phyloP scores from a whole-genome alignment of 1,140 invertebrate genomes.

The Atta texana region DNA sequence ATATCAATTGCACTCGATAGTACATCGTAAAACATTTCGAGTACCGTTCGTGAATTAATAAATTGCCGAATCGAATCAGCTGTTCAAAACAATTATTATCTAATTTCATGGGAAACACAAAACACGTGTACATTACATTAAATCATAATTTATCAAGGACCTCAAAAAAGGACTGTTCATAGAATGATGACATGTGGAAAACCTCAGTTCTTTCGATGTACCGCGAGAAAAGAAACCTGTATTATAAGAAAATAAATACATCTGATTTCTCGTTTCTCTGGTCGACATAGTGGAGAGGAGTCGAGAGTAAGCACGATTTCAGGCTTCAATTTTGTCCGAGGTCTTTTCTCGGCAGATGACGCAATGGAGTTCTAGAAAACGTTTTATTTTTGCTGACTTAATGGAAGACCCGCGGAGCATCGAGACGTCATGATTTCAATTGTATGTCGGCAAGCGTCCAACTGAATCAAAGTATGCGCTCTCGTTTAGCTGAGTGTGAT shows the following conservation, averaged over 20 bases:
- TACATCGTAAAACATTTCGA: not conserved
- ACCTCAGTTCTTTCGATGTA: not conserved
- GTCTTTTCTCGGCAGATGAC: conserved; percentile 2
- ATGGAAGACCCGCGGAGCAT: not conserved
- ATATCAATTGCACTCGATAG: not conserved
- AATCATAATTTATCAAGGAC: not conserved
- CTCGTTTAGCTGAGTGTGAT: not conserved
- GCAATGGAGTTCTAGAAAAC: not conserved
- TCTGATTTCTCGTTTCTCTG: not conserved
- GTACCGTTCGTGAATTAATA: conserved; percentile 2
- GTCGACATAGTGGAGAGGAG: not conserved
- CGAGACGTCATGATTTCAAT: not conserved
- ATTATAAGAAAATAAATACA: no score
- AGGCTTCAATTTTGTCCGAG: not conserved
- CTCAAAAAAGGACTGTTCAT: not conserved
- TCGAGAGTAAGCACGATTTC: not conserved
- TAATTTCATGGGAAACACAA: not conserved
- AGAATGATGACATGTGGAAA: not conserved
- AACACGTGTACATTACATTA: not conserved
- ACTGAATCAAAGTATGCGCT: not conserved
- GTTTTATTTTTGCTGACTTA: not conserved
- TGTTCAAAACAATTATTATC: not conserved
- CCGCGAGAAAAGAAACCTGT: not conserved
- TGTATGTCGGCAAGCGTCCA: not conserved
- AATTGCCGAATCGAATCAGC: not conserved